A percentile compares a stretch with the other conserved stretches of the same genome.
These are phyloP conservation scores for Drosophila subpulchrella DNA, from an alignment of 1,140 invertebrate genomes.

Conservation along the genomic window DNA sequence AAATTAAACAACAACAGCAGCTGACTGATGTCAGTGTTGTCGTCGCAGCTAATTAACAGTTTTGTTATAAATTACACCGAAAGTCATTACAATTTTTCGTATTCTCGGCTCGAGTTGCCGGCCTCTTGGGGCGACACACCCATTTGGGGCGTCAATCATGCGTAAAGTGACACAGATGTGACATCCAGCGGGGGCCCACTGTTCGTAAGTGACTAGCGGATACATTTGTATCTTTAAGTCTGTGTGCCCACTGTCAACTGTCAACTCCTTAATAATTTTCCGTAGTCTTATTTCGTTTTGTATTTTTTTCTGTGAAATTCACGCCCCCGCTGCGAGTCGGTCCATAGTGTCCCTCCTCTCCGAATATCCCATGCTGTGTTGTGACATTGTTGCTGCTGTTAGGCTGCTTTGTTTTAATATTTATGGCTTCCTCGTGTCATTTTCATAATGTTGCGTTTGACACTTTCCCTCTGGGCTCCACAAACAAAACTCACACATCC, in stretches of 20 bases:
- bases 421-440: conserved; percentile 84
- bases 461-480: conserved; percentile 72
- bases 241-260: conserved; percentile 52
- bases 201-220: conserved; percentile 44
- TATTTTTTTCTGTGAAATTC: conserved; percentile 37
- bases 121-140: conserved; percentile 17
- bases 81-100: conserved; percentile 70
- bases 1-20: conserved; percentile 63
- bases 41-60: conserved; percentile 84
- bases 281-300: conserved; percentile 29
- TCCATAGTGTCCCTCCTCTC: conserved; percentile 4
- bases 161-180: conserved; percentile 74
- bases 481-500: conserved; percentile 42
- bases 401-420: conserved; percentile 69
- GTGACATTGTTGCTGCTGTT: conserved; percentile 74
- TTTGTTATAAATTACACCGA: conserved; percentile 83
- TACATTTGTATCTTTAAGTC: conserved; percentile 75
- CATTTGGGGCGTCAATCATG: conserved; percentile 80
- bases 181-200: conserved; percentile 58
- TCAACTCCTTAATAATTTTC: conserved; percentile 76
- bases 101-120: conserved; percentile 25
- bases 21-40: conserved; percentile 76
- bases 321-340: conserved; percentile 49
- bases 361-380: conserved; percentile 50
- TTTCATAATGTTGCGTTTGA: conserved; percentile 84